phyloP scores from a whole-genome alignment of 2,113 vertebrate species.

The Petroica traversi region DNA sequence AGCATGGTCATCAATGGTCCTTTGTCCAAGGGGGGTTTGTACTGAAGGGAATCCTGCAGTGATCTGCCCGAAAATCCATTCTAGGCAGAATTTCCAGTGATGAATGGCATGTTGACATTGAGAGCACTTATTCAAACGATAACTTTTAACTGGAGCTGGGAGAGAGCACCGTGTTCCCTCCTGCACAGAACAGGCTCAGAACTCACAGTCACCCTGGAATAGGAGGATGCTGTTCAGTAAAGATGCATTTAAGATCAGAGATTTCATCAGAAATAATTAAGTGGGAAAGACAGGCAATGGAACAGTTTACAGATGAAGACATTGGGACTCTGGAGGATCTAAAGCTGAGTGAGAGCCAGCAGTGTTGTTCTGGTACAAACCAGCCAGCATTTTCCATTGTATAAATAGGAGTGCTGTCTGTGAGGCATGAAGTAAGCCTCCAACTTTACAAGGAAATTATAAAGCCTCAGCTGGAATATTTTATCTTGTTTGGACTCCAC shows the following conservation, averaged over 20 bases:
- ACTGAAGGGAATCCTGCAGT: background rate
- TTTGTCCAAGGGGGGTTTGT: background rate
- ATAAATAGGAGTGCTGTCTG: slow-evolving; percentile 9
- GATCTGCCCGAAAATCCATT: background rate
- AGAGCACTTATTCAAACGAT: background rate
- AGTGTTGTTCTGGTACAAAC: slow-evolving; percentile 8
- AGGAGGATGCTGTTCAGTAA: background rate
- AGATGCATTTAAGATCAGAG: background rate
- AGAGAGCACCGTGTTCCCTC: background rate
- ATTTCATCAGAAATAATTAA: slow-evolving; percentile 8
- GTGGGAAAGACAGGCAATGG: background rate
- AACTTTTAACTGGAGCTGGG: background rate
- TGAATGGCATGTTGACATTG: background rate
- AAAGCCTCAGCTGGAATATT: slow-evolving; percentile 51
- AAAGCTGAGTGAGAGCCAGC: background rate
- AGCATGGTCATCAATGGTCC: background rate
- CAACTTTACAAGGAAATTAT: slow-evolving; percentile 28
- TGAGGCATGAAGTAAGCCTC: slow-evolving; percentile 13
- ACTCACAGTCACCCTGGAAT: background rate
- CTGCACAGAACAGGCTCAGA: background rate
- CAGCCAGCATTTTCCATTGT: slow-evolving; percentile 20
- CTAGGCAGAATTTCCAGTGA: background rate
- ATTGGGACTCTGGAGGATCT: background rate
- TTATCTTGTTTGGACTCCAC: slow-evolving; percentile 9
- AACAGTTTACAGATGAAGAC: background rate